Conservation (phyloP, 2,797 vertebrate genomes). For the Hydrolagus colliei region DNA sequence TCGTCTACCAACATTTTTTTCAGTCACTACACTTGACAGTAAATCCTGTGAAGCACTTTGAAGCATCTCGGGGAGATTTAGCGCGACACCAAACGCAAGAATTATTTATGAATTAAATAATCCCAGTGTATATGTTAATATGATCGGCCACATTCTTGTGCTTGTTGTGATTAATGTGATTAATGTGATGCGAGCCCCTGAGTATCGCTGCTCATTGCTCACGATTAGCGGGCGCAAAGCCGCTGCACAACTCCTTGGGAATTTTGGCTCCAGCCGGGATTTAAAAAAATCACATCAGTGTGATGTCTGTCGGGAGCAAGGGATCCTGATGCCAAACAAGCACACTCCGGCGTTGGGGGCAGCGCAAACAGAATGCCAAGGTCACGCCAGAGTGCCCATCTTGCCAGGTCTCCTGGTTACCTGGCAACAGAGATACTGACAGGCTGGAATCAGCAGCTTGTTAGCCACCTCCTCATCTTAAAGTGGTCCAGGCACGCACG, state of each 20-base stretch:
- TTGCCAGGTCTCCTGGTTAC: neutral
- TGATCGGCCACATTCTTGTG: neutral
- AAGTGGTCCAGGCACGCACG: neutral
- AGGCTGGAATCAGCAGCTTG: slow-evolving; percentile 17
- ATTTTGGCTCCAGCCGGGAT: neutral
- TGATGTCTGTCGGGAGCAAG: neutral
- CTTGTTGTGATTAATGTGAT: neutral
- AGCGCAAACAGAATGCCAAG: slow-evolving; percentile 18
- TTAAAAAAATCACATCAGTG: neutral
- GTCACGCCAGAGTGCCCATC: neutral
- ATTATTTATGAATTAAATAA: too few relatives aligned
- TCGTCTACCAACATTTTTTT: too few relatives aligned
- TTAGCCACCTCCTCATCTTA: neutral
- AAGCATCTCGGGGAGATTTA: too few relatives aligned
- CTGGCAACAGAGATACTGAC: slow-evolving; percentile 15
- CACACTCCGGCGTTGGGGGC: neutral
- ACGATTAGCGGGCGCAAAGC: neutral
- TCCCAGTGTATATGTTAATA: too few relatives aligned
- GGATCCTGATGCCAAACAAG: neutral
- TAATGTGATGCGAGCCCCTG: neutral
- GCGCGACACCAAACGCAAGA: too few relatives aligned
- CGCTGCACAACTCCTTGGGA: neutral
- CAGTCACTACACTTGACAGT: too few relatives aligned
- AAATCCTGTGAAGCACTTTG: too few relatives aligned
- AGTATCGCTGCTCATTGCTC: neutral